A percentile compares a stretch with the other conserved stretches of the same genome.
These are phyloP conservation scores for Podabrus alpinus DNA, from an alignment of 2,888 invertebrate species.

Conservation along the genomic window DNA sequence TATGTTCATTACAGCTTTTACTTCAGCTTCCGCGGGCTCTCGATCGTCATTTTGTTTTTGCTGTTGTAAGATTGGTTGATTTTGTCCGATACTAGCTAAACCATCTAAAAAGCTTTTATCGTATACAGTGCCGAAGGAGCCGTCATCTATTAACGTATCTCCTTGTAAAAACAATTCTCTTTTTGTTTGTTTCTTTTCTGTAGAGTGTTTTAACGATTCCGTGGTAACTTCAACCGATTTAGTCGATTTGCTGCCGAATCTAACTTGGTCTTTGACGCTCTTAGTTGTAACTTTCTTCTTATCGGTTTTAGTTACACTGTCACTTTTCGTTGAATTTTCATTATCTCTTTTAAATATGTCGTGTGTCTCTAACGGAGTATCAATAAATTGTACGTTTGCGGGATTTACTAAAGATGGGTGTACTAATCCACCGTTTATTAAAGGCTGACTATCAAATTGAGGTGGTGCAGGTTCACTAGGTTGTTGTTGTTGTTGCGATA, in stretches of 20 bases:
- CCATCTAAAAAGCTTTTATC: slow-evolving; percentile 65
- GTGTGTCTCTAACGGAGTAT: slow-evolving; percentile 56
- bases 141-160: slow-evolving; percentile 71
- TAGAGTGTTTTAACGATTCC: slow-evolving; percentile 9
- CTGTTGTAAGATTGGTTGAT: slow-evolving; percentile 59
- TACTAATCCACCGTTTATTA: slow-evolving; percentile 45
- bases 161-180: slow-evolving; percentile 70
- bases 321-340: slow-evolving; percentile 19
- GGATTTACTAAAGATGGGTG: slow-evolving; percentile 59
- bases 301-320: slow-evolving; percentile 21
- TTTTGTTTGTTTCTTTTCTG: slow-evolving; percentile 62
- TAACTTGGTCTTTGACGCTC: not conserved
- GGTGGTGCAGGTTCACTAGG: slow-evolving; percentile 27
- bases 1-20: slow-evolving; percentile 76
- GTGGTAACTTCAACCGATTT: not conserved
- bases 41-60: slow-evolving; percentile 62
- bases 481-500: slow-evolving; percentile 29
- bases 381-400: slow-evolving; percentile 67
- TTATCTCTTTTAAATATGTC: slow-evolving; percentile 58
- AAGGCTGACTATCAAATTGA: slow-evolving; percentile 38
- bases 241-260: not conserved
- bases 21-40: slow-evolving; percentile 84
- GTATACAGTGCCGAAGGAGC: slow-evolving; percentile 45
- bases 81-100: slow-evolving; percentile 72
- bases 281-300: slow-evolving; percentile 30